These are phyloP conservation scores for Solen grandis DNA, from an alignment of 1,140 invertebrate species.

Conservation along the genomic window DNA sequence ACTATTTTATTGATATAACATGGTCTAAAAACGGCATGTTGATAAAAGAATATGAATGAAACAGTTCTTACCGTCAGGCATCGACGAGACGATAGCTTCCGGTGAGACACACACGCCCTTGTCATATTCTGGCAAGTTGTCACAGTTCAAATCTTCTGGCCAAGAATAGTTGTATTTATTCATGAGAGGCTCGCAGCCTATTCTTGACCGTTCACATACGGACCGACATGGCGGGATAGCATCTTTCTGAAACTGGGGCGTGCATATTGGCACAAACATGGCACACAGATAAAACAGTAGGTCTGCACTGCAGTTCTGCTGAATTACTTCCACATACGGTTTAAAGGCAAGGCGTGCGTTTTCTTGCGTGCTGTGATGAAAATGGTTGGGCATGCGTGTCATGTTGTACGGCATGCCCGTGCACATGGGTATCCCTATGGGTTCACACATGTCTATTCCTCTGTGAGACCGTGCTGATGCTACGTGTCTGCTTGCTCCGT, in stretches of 20 bases:
- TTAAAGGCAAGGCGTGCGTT: constrained; percentile 77
- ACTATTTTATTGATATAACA: no score
- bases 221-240: constrained; percentile 76
- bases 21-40: no score
- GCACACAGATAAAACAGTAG: constrained; percentile 78
- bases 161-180: constrained; percentile 76
- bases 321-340: constrained; percentile 73
- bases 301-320: constrained; percentile 74
- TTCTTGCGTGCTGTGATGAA: constrained; percentile 78
- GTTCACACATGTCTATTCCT: constrained; percentile 74
- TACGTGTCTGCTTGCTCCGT: background rate
- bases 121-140: constrained; percentile 73
- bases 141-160: constrained; percentile 73
- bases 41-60: no score
- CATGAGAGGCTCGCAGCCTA: constrained; percentile 76
- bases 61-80: constrained; percentile 50
- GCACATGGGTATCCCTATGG: constrained; percentile 77
- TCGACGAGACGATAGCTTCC: constrained; percentile 73
- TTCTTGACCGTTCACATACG: constrained; percentile 72
- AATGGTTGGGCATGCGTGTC: constrained; percentile 79
- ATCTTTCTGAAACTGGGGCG: constrained; percentile 70
- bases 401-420: constrained; percentile 79
- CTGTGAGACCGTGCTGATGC: constrained; percentile 4
- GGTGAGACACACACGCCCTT: constrained; percentile 76
- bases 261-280: constrained; percentile 78